A percentile compares a stretch with the other conserved stretches of the same genome.
Evolutionary conservation across 2,888 invertebrate species (phyloP).

Genomic region (Agonopterix heracliana): DNA sequence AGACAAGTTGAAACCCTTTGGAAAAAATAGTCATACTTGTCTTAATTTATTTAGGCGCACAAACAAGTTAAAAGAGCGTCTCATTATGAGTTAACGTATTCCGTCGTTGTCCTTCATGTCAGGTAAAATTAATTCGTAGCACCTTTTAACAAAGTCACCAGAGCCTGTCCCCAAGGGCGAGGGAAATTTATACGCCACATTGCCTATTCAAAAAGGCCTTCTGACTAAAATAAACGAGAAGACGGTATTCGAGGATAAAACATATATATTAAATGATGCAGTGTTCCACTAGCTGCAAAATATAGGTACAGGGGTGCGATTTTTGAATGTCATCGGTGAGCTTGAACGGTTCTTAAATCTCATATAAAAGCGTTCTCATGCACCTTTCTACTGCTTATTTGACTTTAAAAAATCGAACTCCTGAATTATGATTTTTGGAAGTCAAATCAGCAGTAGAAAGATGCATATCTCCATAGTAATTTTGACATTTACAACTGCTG

Average conservation of each 20-base stretch:
- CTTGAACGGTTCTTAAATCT: no score
- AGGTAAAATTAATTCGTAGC: constrained; percentile 66
- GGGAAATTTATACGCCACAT: constrained; percentile 66
- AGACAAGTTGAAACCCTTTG: no score
- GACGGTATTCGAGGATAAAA: constrained; percentile 37
- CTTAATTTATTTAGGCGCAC: not conserved
- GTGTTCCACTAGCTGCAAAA: constrained; percentile 8
- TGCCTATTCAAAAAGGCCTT: constrained; percentile 68
- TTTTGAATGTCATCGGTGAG: no score
- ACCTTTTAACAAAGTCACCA: constrained; percentile 58
- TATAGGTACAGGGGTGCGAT: no score
- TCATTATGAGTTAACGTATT: constrained; percentile 57
- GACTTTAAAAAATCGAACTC: no score
- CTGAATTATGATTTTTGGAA: no score
- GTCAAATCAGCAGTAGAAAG: no score
- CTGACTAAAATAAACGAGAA: constrained; percentile 54
- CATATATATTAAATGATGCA: constrained; percentile 11
- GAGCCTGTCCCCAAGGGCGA: constrained; percentile 44
- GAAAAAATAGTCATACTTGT: no score
- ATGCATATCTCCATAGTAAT: no score
- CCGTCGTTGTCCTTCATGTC: constrained; percentile 50
- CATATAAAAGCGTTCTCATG: no score
- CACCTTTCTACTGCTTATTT: no score
- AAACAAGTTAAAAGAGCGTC: constrained; percentile 42
- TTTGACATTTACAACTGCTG: no score